Evolutionary conservation across 2,113 vertebrate species (phyloP), one percentile per base, ranked within the genome.

Genomic region (Gambusia holbrooki): DNA sequence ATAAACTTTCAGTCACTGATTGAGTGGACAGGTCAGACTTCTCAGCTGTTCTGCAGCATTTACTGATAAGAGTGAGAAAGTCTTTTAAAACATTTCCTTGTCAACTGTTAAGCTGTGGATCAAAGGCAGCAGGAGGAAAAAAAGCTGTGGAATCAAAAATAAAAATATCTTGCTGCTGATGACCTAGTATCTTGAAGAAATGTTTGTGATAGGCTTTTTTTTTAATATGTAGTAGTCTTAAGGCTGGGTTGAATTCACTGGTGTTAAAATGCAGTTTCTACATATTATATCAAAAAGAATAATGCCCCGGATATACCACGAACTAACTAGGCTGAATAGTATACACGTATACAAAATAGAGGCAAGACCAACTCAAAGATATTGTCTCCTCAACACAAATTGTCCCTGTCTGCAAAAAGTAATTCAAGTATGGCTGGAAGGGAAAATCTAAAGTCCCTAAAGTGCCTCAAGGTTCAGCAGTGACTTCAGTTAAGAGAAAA

Each of bases 161-260:
- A 42, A 42, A 80, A 83, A 69, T 54, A 70, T 84, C 85, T 87
- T 69, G 13, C 66, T 37, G 58, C 76, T 74, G 77, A 84, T 25
- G 69, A 84, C 81, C 86, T 88, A 85, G 62, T 84, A 75, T 85
- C 84, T 51, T 54, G 17, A 69, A 71, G 74, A 87, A 76, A 84
- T 77, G 86, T 89, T 86, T 82, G 82, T 73, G 77, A 79, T 63
- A 37, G 15, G 27, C 27, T 27, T 73, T 79, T 27, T 40, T 30
- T 32, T 62, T 3, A 30, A 17, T 42, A 12, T 42, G 0, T 19
- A 17, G 19, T 7, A 19, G 62, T 22, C 19, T 30, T 32, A 25
- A n/a, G n/a, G 25, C 22, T 25, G 51, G 22, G 51, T 58, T 58
- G 51, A 17, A 58, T 7, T 58, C 11, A 58, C 1, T 6, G 51